Evolutionary conservation across 2,888 invertebrate species (phyloP).

Genomic region (Carabus problematicus): DNA sequence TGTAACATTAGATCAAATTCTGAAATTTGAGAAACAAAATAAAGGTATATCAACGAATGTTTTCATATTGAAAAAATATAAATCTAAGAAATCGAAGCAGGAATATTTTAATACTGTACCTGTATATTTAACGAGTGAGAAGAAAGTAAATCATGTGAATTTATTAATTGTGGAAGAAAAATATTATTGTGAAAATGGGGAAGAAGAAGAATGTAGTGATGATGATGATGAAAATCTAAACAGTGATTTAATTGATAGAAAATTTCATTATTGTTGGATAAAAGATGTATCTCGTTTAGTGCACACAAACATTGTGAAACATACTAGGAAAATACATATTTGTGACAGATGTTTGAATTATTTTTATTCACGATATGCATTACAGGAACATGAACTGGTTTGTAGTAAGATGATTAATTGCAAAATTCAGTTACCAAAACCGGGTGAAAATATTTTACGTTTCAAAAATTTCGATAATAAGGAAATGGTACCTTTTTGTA

Average conservation of each 20-base stretch:
- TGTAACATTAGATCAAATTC: slow-evolving; percentile 39
- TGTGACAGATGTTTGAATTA: slow-evolving; percentile 40
- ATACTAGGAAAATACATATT: slow-evolving; percentile 20
- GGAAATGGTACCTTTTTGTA: slow-evolving; percentile 39
- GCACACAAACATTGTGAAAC: slow-evolving; percentile 18
- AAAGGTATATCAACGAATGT: slow-evolving; percentile 45
- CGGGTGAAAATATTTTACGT: slow-evolving; percentile 35
- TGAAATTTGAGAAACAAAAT: slow-evolving; percentile 46
- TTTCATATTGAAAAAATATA: slow-evolving; percentile 43
- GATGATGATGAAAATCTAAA: too few relatives aligned
- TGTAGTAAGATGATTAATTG: slow-evolving; percentile 26
- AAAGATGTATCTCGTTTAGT: slow-evolving; percentile 43
- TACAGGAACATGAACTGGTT: slow-evolving; percentile 26
- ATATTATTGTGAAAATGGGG: slow-evolving; percentile 3
- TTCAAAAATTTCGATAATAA: slow-evolving; percentile 38
- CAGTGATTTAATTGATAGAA: too few relatives aligned
- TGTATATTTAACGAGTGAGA: slow-evolving; percentile 28
- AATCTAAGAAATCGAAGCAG: neutral
- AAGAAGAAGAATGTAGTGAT: slow-evolving; percentile 16
- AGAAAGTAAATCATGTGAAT: slow-evolving; percentile 18
- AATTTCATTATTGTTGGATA: slow-evolving; percentile 37
- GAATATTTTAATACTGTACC: slow-evolving; percentile 25
- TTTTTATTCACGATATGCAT: slow-evolving; percentile 19
- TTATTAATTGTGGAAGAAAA: slow-evolving; percentile 21
- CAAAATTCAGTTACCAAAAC: slow-evolving; percentile 12